Conservation (phyloP, 2,888 invertebrate genomes). For the Drosophila ustulata region DNA sequence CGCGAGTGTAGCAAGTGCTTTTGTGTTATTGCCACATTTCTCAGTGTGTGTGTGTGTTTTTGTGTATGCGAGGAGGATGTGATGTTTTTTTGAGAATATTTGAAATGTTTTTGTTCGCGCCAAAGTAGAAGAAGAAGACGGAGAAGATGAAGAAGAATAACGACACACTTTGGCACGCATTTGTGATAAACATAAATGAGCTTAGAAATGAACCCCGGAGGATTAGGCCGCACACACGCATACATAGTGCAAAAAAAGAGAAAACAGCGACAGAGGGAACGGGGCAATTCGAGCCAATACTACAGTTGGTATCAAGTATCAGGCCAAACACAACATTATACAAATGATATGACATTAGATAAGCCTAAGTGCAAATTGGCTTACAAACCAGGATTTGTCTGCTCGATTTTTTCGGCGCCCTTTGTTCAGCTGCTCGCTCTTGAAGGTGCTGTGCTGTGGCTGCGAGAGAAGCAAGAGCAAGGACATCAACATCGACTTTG, state of each 20-base stretch:
- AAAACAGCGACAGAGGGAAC: conserved; percentile 6
- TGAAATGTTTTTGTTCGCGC: conserved; percentile 80
- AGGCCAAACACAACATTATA: conserved; percentile 83
- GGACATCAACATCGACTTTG: conserved; percentile 3
- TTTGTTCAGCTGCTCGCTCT: conserved; percentile 3
- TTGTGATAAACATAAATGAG: conserved; percentile 85
- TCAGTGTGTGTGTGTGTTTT: conserved; percentile 13
- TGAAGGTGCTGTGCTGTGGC: conserved; percentile 10
- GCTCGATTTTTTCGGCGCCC: conserved; percentile 34
- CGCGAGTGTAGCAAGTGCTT: conserved; percentile 45
- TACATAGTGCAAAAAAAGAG: conserved; percentile 52
- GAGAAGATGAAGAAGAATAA: conserved; percentile 68
- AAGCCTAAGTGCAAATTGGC: conserved; percentile 85
- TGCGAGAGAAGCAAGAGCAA: background rate
- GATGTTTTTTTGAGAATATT: conserved; percentile 74
- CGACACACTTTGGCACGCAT: conserved; percentile 84
- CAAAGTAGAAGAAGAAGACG: conserved; percentile 35
- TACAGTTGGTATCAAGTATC: conserved; percentile 78
- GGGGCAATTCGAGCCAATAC: conserved; percentile 49
- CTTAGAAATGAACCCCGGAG: conserved; percentile 85
- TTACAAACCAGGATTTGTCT: conserved; percentile 85
- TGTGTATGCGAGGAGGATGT: conserved; percentile 15
- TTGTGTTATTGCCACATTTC: conserved; percentile 32
- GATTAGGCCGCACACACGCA: conserved; percentile 56
- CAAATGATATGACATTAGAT: conserved; percentile 85